Percentiles rank a stretch among this genome's conserved stretches.
These are phyloP conservation scores for Enteromius argenteus DNA, from an alignment of 2,797 vertebrate genomes.

Conservation along the genomic window DNA sequence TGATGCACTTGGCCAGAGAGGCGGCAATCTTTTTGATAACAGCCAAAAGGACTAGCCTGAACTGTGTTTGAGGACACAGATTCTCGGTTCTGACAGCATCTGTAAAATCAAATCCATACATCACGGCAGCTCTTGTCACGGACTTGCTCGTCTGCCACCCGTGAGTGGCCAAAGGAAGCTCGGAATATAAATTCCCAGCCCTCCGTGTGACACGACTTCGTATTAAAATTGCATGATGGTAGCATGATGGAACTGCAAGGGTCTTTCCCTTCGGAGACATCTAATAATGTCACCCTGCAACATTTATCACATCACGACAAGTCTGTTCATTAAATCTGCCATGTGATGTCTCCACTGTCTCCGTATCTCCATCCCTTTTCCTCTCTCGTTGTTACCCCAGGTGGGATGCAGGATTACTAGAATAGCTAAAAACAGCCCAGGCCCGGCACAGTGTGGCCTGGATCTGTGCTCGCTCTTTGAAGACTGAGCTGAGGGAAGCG, in stretches of 20 bases:
- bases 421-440: constrained; percentile 50
- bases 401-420: constrained; percentile 55
- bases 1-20: constrained; percentile 16
- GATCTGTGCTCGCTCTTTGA: constrained; percentile 45
- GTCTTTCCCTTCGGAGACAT: constrained; percentile 56
- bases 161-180: constrained; percentile 4
- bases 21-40: constrained; percentile 34
- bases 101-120: constrained; percentile 40
- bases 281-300: constrained; percentile 60
- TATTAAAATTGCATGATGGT: constrained; percentile 58
- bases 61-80: constrained; percentile 31
- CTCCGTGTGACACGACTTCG: neutral
- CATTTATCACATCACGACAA: constrained; percentile 58
- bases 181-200: constrained; percentile 13
- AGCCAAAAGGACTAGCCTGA: neutral
- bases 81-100: constrained; percentile 21
- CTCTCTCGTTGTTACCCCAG: constrained; percentile 43
- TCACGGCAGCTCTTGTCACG: constrained; percentile 5
- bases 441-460: constrained; percentile 38
- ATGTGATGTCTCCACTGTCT: constrained; percentile 32
- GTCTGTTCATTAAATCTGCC: constrained; percentile 56
- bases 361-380: neutral
- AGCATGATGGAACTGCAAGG: constrained; percentile 53
- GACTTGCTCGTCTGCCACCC: neutral
- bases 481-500: constrained; percentile 35